A percentile compares a stretch with the other conserved stretches of the same genome.
Evolutionary conservation across 2,113 vertebrate species (phyloP).

Genomic region (Chionodraco myersi): DNA sequence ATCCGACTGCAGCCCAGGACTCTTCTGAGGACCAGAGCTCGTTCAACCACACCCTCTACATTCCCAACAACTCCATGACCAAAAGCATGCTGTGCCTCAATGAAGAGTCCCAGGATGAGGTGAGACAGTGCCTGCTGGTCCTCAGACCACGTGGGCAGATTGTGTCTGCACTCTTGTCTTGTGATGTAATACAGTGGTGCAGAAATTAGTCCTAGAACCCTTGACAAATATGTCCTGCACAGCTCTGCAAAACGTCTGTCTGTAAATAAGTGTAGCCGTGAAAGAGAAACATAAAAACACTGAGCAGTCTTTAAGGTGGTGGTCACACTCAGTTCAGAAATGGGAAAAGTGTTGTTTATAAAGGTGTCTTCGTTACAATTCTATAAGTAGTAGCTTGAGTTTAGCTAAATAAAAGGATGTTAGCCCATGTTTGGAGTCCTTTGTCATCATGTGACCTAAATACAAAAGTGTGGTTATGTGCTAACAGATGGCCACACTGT

Average conservation of each 20-base stretch:
- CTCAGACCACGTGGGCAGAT: not conserved
- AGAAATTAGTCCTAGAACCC: no score
- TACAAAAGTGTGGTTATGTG: not conserved
- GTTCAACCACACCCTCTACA: constrained; percentile 55
- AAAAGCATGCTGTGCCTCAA: constrained; percentile 85
- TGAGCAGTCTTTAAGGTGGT: not conserved
- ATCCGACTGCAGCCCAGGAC: no score
- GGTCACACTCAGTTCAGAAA: not conserved
- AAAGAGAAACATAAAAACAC: not conserved
- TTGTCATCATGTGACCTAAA: not conserved
- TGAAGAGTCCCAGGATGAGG: constrained; percentile 83
- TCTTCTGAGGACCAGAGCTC: constrained; percentile 38
- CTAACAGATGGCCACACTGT: no score
- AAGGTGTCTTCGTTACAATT: not conserved
- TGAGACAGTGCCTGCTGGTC: constrained; percentile 42
- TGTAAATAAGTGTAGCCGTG: not conserved
- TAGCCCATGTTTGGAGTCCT: no score
- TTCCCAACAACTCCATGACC: constrained; percentile 80
- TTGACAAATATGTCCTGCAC: no score
- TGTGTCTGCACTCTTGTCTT: not conserved
- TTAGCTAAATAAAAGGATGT: not conserved
- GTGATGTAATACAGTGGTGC: not conserved
- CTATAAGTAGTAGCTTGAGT: not conserved
- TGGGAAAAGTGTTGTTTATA: not conserved
- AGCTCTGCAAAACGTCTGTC: no score